Evolutionary conservation across 2,113 vertebrate genomes (phyloP), one percentile per base, ranked within the genome.

Genomic region (Scopus umbretta): DNA sequence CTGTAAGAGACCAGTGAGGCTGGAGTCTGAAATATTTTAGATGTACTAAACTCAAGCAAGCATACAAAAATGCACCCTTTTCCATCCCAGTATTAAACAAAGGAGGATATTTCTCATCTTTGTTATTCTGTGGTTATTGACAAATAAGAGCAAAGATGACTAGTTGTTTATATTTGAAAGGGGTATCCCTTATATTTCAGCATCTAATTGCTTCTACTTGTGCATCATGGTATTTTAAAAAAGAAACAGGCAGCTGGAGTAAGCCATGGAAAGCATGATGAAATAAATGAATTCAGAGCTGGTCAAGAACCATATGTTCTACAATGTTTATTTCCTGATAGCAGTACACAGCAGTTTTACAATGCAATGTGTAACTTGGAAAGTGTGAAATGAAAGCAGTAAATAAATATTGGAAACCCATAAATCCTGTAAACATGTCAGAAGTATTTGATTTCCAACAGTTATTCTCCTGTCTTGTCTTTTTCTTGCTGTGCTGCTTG

Each of bases 321-420:
- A 34, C 92, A 87, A 82, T 40, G 22, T 76, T 92, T 94, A 83
- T 92, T 94, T 95, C 61, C 58, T 85, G 78, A 78, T 78, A 92
- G 72, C 50, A 74, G 45, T 59, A 73, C 75, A 45, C 53, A 63
- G 72, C 61, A 91, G 61, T 93, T 96, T 90, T 85, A 94, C 53
- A 93, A 95, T 95, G 55, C 73, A 95, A 65, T 93, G 70, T 95
- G 89, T 93, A 92, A 86, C 20, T 45, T 74, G 68, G 58, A 92
- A 94, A 81, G 74, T 91, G 80, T 91, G 80, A 97, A 95, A 86
- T 92, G 90, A 88, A 90, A 94, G 38, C 80, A 82, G 70, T 95
- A 92, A 94, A 93, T 86, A 84, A 88, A 75, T 75, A 78, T 3
- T 92, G 61, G 67, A 59, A 89, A 75, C 29, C 10, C 61, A 32